Percentiles rank a stretch among this genome's conserved stretches.
Conservation (phyloP, 2,888 invertebrate genomes). For the Dastarcus helophoroides region DNA sequence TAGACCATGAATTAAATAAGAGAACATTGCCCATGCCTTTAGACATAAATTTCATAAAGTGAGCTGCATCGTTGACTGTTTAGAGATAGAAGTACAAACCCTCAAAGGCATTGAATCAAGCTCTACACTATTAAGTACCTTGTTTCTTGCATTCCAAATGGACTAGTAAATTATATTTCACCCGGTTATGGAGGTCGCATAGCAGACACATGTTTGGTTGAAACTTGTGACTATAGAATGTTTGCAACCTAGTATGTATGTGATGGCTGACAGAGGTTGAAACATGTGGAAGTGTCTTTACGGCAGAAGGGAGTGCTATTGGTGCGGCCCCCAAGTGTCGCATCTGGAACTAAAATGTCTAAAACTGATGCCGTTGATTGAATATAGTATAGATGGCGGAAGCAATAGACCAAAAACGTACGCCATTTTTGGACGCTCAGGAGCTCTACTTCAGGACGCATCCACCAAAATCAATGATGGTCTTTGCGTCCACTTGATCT, state of each 20-base stretch:
- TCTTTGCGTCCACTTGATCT: too few species aligned
- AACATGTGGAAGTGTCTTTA: slow-evolving; percentile 15
- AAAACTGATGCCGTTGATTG: too few species aligned
- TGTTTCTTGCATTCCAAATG: slow-evolving; percentile 15
- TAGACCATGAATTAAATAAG: slow-evolving; percentile 1
- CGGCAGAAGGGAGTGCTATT: slow-evolving; percentile 10
- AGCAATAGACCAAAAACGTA: too few species aligned
- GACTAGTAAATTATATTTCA: slow-evolving; percentile 19
- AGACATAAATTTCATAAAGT: slow-evolving; percentile 9
- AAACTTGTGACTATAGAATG: slow-evolving; percentile 16
- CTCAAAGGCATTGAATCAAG: too few species aligned
- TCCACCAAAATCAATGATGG: too few species aligned
- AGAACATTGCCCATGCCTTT: too few species aligned
- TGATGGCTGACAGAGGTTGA: slow-evolving; percentile 21
- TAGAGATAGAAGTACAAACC: slow-evolving; percentile 14
- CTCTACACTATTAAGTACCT: slow-evolving; percentile 13
- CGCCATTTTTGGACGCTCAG: too few species aligned
- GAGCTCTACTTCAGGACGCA: too few species aligned
- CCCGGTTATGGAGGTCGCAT: slow-evolving; percentile 18
- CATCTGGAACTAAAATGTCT: slow-evolving; percentile 9
- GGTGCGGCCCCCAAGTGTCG: slow-evolving; percentile 18
- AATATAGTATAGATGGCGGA: too few species aligned
- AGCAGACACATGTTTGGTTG: slow-evolving; percentile 7
- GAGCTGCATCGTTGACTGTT: slow-evolving; percentile 12
- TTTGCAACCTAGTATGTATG: slow-evolving; percentile 9